Conservation (phyloP, 2,888 invertebrate genomes). For the Drosophila prostipennis region DNA sequence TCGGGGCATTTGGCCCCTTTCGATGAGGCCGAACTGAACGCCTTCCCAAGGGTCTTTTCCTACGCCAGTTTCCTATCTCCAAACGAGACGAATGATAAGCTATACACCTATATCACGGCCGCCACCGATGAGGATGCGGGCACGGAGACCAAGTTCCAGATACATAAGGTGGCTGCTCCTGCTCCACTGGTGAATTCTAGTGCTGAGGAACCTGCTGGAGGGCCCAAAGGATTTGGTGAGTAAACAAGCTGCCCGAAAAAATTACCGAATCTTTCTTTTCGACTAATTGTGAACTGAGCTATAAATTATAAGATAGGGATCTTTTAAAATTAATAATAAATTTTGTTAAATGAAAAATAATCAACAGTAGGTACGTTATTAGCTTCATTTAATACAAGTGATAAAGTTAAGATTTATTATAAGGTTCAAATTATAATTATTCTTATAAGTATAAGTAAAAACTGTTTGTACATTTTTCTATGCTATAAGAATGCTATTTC, state of each 20-base stretch:
- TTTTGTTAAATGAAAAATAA: no score
- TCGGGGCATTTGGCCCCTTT: constrained; percentile 85
- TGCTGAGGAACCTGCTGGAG: constrained; percentile 67
- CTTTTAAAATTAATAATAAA: no score
- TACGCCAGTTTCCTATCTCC: constrained; percentile 82
- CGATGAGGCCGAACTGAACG: constrained; percentile 74
- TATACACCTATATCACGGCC: constrained; percentile 78
- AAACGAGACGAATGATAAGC: constrained; percentile 76
- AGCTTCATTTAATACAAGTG: no score
- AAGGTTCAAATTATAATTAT: no score
- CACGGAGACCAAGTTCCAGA: constrained; percentile 67
- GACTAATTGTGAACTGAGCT: no score
- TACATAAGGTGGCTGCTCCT: constrained; percentile 68
- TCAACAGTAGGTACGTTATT: no score
- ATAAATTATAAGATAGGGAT: no score
- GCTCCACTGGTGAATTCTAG: constrained; percentile 33
- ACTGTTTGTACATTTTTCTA: no score
- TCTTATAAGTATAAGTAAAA: no score
- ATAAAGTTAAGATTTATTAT: no score
- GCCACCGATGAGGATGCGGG: constrained; percentile 74
- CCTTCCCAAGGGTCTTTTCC: constrained; percentile 80
- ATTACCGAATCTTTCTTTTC: not conserved
- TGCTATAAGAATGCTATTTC: no score
- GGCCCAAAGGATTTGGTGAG: constrained; percentile 76
- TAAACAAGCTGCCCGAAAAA: not conserved